Evolutionary conservation across 2,113 vertebrate species (phyloP), one percentile per base, ranked within the genome.

Genomic region (Equus przewalskii): DNA sequence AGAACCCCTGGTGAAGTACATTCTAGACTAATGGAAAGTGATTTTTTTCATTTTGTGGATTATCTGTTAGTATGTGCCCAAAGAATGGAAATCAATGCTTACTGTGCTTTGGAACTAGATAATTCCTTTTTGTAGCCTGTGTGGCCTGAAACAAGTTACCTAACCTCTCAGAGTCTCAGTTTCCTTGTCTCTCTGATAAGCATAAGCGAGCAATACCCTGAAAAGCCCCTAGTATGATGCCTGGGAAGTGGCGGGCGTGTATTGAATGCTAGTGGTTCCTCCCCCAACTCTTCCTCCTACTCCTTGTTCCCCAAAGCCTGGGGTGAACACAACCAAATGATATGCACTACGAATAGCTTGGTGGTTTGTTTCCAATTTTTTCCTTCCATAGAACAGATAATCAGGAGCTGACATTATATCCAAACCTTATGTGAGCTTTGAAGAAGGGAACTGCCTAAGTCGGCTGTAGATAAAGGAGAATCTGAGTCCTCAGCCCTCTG

Each of bases 311-410:
- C 24, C 69, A 56, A 24, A 70, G 54, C 62, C 49, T 67, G 26
- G 19, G 30, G 49, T 64, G 51, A 94, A 90, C 87, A 84, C 44
- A 93, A n/a, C 76, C 73, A 64, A 89, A 93, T 30, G 28, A 73
- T 60, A 75, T 19, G 36, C 2, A 30, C 79, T 83, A 79, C 89
- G 97, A 91, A 82, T 64, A 67, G 62, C 51, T 96, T 76, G 44
- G 69, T 89, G 93, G 36, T 93, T 89, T 93, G 79, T 80, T 94
- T 94, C 51, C 81, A 89, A 18, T 70, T 28, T 89, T 90, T 85
- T 56, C 78, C 75, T 94, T 75, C 92, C 75, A 16, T 44, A 83
- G 65, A 85, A 94, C 76, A 96, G 86, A 93, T 92, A 67, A 91
- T 83, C 56, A 89, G 41, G 90, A 82, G 46, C 86, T 83, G 58